Evolutionary conservation across 92 coral and sea anemone genomes (phyloP).

Genomic region (Siderastrea siderea): DNA sequence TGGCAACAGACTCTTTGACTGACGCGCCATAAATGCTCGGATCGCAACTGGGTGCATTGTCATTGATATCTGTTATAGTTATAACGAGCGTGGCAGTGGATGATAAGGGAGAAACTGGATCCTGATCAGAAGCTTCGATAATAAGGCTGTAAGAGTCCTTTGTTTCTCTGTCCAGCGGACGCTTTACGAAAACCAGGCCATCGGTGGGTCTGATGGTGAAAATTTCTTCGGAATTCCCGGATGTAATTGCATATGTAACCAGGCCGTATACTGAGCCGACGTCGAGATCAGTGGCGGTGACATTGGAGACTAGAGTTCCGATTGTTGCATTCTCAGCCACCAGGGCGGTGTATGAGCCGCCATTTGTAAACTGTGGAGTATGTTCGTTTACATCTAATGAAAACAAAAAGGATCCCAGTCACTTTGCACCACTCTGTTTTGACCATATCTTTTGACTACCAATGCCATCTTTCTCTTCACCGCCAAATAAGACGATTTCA

Average conservation of each 20-base stretch:
- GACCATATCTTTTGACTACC: too few relatives aligned
- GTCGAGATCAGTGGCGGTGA: conserved; percentile 81
- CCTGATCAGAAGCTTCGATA: conserved; percentile 78
- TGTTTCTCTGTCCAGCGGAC: conserved; percentile 78
- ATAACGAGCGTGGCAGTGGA: conserved; percentile 65
- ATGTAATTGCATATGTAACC: conserved; percentile 73
- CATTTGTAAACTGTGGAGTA: conserved; percentile 74
- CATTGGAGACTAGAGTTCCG: conserved; percentile 69
- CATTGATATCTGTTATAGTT: conserved; percentile 63
- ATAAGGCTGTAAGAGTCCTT: conserved; percentile 74
- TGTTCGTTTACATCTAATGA: conserved; percentile 79
- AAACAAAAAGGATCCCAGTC: background rate
- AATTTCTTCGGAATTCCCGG: conserved; percentile 71
- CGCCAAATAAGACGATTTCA: too few relatives aligned
- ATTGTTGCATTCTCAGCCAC: conserved; percentile 66
- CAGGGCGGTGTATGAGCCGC: conserved; percentile 70
- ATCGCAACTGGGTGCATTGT: conserved; percentile 63
- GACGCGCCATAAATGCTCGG: conserved; percentile 58
- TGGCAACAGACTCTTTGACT: conserved; percentile 60
- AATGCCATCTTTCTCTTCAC: too few relatives aligned
- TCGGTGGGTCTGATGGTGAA: conserved; percentile 68
- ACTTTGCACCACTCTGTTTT: too few relatives aligned
- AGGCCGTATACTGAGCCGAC: conserved; percentile 67
- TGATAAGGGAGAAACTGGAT: conserved; percentile 77
- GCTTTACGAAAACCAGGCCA: conserved; percentile 74